Evolutionary conservation across 1,140 invertebrate genomes (phyloP), one percentile per base, ranked within the genome.

Genomic region (Zophobas atratus): DNA sequence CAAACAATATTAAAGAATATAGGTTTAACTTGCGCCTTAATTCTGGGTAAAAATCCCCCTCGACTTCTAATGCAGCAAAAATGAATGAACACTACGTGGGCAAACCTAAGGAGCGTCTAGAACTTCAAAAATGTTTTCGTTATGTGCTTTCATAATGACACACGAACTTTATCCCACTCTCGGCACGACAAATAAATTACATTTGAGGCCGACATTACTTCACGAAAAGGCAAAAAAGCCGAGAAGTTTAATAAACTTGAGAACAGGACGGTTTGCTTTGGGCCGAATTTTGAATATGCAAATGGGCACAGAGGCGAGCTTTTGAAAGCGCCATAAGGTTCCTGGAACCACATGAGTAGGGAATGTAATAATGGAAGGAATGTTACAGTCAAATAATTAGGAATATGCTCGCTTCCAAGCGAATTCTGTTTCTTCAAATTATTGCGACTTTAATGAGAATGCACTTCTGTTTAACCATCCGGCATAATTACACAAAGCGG

Each of bases 241-340:
- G 41, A 20, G 60, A 67, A 67, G 60, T 67, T 67, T 67, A 67
- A 67, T 67, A 67, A 67, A 67, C 60, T 67, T 43, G n/a, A 46
- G 38, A 43, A 33, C 38, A 67, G 60, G 2, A 67, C 36, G 60
- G 38, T 39, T 20, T 43, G 60, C 6, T 67, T 67, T 32, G 36
- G 38, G n/a, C 36, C 39, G 39, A 67, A 67, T 67, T 67, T 67
- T 67, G 60, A 67, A 67, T 67, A 67, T 67, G 60, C 60, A 67
- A 67, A 67, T 67, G 32, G 49, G 49, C 57, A 38, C 6, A 8
- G 36, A 67, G 60, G 0, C 5, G 60, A 67, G 39, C 38, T 67
- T 67, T 67, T 39, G 4, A 51, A 51, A 51, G 32, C 3, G 3
- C 4, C 20, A 35, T 20, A 34, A 35, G 55, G 33, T 56, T 39